Base-by-base conservation (phyloP, 2,113 vertebrate genomes). In the Lepidothrix coronata region DNA sequence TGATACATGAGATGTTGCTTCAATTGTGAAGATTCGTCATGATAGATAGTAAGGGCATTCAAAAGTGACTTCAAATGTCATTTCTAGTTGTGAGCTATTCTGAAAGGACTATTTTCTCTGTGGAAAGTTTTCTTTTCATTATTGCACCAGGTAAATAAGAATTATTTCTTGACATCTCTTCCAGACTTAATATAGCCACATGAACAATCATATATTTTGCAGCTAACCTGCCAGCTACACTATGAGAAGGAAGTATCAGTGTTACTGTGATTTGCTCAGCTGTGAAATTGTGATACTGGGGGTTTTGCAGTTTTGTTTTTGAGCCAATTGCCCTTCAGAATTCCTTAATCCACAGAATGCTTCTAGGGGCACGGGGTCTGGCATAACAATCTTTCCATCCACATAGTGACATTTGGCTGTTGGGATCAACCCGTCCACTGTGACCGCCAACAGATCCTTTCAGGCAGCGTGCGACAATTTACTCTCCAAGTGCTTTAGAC, bases 401-500 rank as follows among this genome's bases (percentile, higher is more conserved):
- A 28, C 11, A 31, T 3, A 22, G 54, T 9, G 8, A 52, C 0
- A 0, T 68, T 58, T 49, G 31, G 14, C 63, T 91, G 37, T n/a
- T 67, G n/a, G 4, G 20, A 4, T 71, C 41, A 58, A 33, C 21
- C 25, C 9, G 6, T 18, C 33, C 52, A 8, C 25, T 28, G 1
- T 44, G 43, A 58, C 4, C 1, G 0, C 12, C 20, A 44, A 7
- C 2, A 35, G 1, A 3, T 51, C 20, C 14, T 63, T 81, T 31
- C 21, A 68, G 63, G 46, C 18, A 85, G 35, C 0, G 2, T 80
- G 6, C 28, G 46, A 41, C 15, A n/a, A 41, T 84, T 65, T 41
- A n/a, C 6, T 28, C 24, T 51, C 33, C 11, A 14, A 14, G 31
- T 30, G 24, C 12, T 55, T 59, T 54, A 65, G 21, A 22, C 17